Conservation (phyloP, 1,140 invertebrate genomes). For the Hycleus phaleratus region DNA sequence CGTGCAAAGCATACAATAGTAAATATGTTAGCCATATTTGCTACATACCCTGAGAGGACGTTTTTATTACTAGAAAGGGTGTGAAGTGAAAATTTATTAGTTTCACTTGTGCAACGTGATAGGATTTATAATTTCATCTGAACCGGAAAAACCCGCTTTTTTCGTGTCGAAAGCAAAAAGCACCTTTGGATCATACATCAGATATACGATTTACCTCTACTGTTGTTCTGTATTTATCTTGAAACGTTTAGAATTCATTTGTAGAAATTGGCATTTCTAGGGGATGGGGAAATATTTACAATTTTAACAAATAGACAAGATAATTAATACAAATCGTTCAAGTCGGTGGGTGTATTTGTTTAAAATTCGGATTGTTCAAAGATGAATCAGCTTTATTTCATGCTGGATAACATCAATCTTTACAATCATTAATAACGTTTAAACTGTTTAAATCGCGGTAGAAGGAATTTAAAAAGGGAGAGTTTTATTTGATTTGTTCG, state of each 20-base stretch:
- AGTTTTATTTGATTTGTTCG: too few relatives aligned
- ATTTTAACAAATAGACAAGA: not conserved
- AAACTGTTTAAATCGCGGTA: conserved; percentile 1
- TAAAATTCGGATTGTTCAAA: conserved; percentile 9
- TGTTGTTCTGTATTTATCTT: too few relatives aligned
- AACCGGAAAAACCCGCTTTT: too few relatives aligned
- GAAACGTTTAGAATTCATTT: too few relatives aligned
- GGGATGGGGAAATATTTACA: too few relatives aligned
- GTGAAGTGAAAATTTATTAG: conserved; percentile 27
- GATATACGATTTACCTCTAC: too few relatives aligned
- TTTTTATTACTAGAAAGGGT: conserved; percentile 21
- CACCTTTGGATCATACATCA: too few relatives aligned
- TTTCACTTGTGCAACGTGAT: conserved; percentile 19
- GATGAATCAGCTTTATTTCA: conserved; percentile 22
- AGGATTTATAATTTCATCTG: conserved; percentile 19
- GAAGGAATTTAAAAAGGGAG: conserved; percentile 6
- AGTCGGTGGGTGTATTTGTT: conserved; percentile 12
- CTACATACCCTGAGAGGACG: conserved; percentile 17
- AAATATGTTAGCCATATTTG: conserved; percentile 21
- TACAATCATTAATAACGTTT: conserved; percentile 25
- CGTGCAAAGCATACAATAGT: conserved; percentile 18
- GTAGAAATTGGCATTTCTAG: too few relatives aligned
- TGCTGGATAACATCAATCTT: conserved; percentile 20
- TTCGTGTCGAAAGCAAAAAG: too few relatives aligned
- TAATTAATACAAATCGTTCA: conserved; percentile 17